Conservation (phyloP, 1,140 invertebrate species). For the Glossosoma conforme region DNA sequence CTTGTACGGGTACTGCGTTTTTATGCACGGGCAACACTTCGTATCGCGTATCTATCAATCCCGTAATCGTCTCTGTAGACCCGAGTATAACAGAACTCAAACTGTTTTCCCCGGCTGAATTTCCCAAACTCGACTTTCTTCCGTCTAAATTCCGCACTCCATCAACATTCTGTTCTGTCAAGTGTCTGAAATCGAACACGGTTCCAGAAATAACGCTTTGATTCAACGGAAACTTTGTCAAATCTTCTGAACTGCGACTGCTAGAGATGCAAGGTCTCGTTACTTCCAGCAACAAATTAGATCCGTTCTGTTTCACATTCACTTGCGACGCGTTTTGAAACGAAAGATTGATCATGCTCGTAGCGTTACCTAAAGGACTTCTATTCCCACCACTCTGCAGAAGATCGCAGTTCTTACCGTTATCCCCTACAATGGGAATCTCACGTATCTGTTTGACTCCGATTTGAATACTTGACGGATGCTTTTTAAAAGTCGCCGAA, state of each 20-base stretch:
- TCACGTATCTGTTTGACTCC: conserved; percentile 8
- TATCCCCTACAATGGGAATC: conserved; percentile 2
- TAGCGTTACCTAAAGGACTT: conserved; percentile 28
- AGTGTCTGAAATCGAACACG: conserved; percentile 28
- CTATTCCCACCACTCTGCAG: conserved; percentile 19
- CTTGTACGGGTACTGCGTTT: conserved; percentile 18
- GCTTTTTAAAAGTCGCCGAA: conserved; percentile 2
- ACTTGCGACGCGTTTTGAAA: conserved; percentile 14
- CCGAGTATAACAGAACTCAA: conserved; percentile 51
- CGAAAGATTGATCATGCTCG: conserved; percentile 29
- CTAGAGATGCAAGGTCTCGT: conserved; percentile 21
- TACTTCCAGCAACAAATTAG: conserved; percentile 19
- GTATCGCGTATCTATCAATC: conserved; percentile 57
- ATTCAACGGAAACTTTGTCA: conserved; percentile 23
- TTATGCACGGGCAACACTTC: conserved; percentile 35
- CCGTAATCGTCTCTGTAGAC: conserved; percentile 61
- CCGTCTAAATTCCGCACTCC: conserved; percentile 11
- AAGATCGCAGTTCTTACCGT: conserved; percentile 1
- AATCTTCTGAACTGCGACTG: conserved; percentile 29
- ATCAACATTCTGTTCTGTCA: conserved; percentile 13
- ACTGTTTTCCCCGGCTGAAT: conserved; percentile 15
- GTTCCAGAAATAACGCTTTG: conserved; percentile 27
- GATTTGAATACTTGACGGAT: conserved; percentile 7
- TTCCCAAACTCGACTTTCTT: conserved; percentile 20
- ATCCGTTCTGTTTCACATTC: conserved; percentile 9